Conservation (phyloP, 2,888 invertebrate species). For the Leucophora obtusa region DNA sequence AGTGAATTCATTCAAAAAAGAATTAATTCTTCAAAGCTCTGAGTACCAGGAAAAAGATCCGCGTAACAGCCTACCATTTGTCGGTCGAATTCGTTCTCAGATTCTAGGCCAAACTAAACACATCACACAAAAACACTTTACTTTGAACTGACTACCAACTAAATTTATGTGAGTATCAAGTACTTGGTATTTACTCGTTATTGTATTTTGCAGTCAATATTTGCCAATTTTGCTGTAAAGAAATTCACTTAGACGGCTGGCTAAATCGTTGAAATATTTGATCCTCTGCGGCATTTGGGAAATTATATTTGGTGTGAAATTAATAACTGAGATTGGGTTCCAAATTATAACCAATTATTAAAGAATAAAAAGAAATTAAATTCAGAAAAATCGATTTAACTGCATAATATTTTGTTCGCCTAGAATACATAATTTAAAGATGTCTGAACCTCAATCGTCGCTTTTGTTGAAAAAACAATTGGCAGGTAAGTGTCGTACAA, state of each 20-base stretch:
- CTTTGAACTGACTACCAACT: neutral
- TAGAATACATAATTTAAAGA: conserved; percentile 75
- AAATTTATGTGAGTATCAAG: neutral
- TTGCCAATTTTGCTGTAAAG: conserved; percentile 51
- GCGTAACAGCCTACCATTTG: too few relatives aligned
- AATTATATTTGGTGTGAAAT: conserved; percentile 52
- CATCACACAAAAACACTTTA: neutral
- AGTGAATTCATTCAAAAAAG: too few relatives aligned
- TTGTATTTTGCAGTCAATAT: conserved; percentile 1
- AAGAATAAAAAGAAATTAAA: conserved; percentile 17
- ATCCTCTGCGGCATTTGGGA: conserved; percentile 50
- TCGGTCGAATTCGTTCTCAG: too few relatives aligned
- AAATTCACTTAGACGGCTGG: conserved; percentile 46
- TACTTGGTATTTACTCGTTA: neutral
- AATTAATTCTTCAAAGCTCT: too few relatives aligned
- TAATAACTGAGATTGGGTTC: conserved; percentile 38
- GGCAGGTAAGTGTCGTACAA: conserved; percentile 86
- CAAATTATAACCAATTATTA: conserved; percentile 35
- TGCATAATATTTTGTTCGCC: conserved; percentile 48
- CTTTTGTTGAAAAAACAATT: conserved; percentile 96
- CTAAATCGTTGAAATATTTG: conserved; percentile 51
- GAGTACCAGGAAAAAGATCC: too few relatives aligned
- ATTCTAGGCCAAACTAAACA: too few relatives aligned
- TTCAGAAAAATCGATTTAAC: conserved; percentile 47
- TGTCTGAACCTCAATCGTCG: conserved; percentile 97